phyloP scores from a whole-genome alignment of 1,140 invertebrate genomes.

The Apis cerana region DNA sequence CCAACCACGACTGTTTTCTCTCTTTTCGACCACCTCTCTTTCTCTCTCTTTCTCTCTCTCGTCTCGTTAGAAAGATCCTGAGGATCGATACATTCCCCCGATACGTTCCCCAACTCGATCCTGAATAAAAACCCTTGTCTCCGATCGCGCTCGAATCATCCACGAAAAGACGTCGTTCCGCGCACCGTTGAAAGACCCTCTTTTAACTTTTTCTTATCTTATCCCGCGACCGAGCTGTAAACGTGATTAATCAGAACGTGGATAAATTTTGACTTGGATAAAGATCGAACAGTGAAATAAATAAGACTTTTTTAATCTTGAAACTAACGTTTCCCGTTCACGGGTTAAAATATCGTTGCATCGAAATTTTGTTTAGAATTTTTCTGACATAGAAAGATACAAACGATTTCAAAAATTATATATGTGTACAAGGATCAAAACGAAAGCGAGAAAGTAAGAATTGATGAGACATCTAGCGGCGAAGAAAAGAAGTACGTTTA shows the following conservation, averaged over 20 bases:
- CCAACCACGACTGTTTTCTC: slow-evolving; percentile 62
- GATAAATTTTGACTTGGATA: too few relatives aligned
- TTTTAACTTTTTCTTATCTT: background rate
- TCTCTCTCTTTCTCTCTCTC: slow-evolving; percentile 35
- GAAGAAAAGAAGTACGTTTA: too few relatives aligned
- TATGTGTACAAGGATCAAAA: too few relatives aligned
- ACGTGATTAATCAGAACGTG: background rate
- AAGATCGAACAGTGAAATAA: too few relatives aligned
- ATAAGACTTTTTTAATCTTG: too few relatives aligned
- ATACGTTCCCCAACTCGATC: background rate
- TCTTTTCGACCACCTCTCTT: slow-evolving; percentile 52
- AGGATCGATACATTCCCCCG: slow-evolving; percentile 35
- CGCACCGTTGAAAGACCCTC: background rate
- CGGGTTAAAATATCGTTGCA: too few relatives aligned
- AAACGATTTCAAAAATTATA: too few relatives aligned
- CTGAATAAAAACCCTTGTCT: slow-evolving; percentile 37
- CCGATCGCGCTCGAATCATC: slow-evolving; percentile 39
- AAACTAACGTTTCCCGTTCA: too few relatives aligned
- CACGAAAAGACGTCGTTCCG: slow-evolving; percentile 19
- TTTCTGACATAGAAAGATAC: too few relatives aligned
- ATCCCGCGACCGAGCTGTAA: background rate
- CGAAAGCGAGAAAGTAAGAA: too few relatives aligned
- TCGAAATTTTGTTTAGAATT: too few relatives aligned
- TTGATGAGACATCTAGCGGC: too few relatives aligned
- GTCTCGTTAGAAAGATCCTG: slow-evolving; percentile 60